Conservation (phyloP, 2,797 vertebrate genomes). For the Scomberomorus guttatus region DNA sequence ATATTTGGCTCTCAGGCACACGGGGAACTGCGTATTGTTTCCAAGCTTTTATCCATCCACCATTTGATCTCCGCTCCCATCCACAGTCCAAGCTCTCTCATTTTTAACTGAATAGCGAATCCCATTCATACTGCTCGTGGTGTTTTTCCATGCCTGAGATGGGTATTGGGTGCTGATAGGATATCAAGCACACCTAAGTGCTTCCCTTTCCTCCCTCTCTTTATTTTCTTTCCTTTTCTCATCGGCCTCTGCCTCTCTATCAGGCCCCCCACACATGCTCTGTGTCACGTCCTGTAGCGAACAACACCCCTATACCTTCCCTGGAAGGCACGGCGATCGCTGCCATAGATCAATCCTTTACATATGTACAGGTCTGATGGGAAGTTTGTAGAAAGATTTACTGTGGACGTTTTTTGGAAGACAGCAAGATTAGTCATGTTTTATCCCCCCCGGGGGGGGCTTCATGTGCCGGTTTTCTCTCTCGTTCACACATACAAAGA, state of each 20-base stretch:
- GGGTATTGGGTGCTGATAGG: slow-evolving; percentile 80
- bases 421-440: slow-evolving; percentile 54
- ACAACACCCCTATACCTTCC: slow-evolving; percentile 69
- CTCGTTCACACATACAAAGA: background rate
- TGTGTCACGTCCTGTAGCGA: slow-evolving; percentile 80
- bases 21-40: slow-evolving; percentile 74
- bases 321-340: slow-evolving; percentile 52
- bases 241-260: slow-evolving; percentile 79
- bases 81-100: slow-evolving; percentile 27
- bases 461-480: slow-evolving; percentile 5
- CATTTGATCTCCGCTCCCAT: slow-evolving; percentile 77
- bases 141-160: slow-evolving; percentile 80
- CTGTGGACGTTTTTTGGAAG: slow-evolving; percentile 25
- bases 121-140: slow-evolving; percentile 51
- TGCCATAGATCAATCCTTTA: slow-evolving; percentile 59
- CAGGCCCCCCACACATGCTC: slow-evolving; percentile 80
- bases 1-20: slow-evolving; percentile 69
- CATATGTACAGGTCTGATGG: slow-evolving; percentile 33
- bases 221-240: slow-evolving; percentile 84
- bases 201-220: slow-evolving; percentile 83
- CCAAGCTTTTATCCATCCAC: slow-evolving; percentile 74
- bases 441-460: slow-evolving; percentile 22
- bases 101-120: slow-evolving; percentile 46
- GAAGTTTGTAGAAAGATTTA: slow-evolving; percentile 57
- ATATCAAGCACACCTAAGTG: slow-evolving; percentile 85